Evolutionary conservation across 2,888 invertebrate genomes (phyloP), one percentile per base, ranked within the genome.

Genomic region (Hirtodrosophila trivittata): DNA sequence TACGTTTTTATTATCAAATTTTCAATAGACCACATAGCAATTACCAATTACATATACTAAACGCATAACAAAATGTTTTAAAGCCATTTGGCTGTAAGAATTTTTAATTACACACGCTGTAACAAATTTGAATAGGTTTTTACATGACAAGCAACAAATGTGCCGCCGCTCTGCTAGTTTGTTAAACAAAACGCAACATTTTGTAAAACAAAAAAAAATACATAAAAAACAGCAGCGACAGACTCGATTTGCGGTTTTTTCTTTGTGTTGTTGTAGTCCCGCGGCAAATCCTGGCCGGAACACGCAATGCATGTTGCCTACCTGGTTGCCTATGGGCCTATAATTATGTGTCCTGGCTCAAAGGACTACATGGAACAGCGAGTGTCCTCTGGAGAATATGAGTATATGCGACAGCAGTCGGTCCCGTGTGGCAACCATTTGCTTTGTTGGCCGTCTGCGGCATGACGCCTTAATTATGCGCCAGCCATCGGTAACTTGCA

Each of bases 311-410:
- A 64, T 57, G 50, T 38, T 50, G 52, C 52, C 28, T 65, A 64
- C 57, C 57, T 51, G 37, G 33, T 35, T 38, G 45, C n/a, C 10
- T 18, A 8, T 30, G 18, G 63, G 56, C 54, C 75, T 66, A 56
- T 78, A 81, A 78, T 78, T 77, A 77, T 78, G 82, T 71, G 68
- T 58, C 57, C 68, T 68, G 47, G 67, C 73, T 74, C 49, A 73
- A 71, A 74, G 66, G 55, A 55, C 8, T 10, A 18, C 1, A 18
- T 8, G 25, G n/a, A 25, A n/a, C n/a, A 25, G 25, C 4, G 25
- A 25, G 25, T 25, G 25, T n/a, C n/a, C n/a, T n/a, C n/a, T n/a
- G n/a, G n/a, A n/a, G n/a, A n/a, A n/a, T n/a, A n/a, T n/a, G n/a
- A n/a, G n/a, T n/a, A n/a, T n/a, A n/a, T n/a, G n/a, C n/a, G n/a